Evolutionary conservation across 2,113 vertebrate genomes (phyloP), one percentile per base, ranked within the genome.

Genomic region (Ancistrus triradiatus): DNA sequence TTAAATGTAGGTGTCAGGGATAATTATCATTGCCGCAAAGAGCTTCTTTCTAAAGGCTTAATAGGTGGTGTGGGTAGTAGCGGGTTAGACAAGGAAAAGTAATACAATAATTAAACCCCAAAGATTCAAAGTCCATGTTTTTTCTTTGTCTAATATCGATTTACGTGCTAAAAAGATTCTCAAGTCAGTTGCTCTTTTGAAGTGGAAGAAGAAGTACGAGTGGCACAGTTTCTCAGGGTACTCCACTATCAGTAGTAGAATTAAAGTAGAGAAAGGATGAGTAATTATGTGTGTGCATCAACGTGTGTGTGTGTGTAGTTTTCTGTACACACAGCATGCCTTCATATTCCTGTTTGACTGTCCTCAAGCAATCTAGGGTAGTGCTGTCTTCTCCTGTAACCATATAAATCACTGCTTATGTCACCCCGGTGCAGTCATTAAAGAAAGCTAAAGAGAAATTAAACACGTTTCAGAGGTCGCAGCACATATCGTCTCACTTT

Each of bases 351-450:
- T 77, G 78, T 63, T 75, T 76, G 52, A 61, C 75, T 79, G 69
- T 78, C 68, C 76, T 75, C 73, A 67, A 68, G 67, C 70, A 68
- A 78, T 65, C 75, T 80, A 75, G n/a, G 47, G 71, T 6, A 85
- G 83, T 80, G 51, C 80, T 80, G 74, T 77, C 77, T 76, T 87
- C 84, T 85, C 78, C 83, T 84, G 80, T 84, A 83, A 80, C 80
- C 71, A 75, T 81, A 85, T 87, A 85, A 87, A 88, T 86, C 85
- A 86, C 76, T 56, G 80, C 80, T 83, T 80, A 77, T 87, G 83
- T 86, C 86, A 82, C 76, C 75, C 74, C 74, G 78, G 69, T 80
- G 77, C 74, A 72, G 78, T 79, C 80, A 81, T 86, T 85, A 86
- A 82, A 70, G 80, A 79, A 68, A 75, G 43, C 70, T 75, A 6